Evolutionary conservation across 2,113 vertebrate species (phyloP), one percentile per base, ranked within the genome.

Genomic region (Hemicordylus capensis): DNA sequence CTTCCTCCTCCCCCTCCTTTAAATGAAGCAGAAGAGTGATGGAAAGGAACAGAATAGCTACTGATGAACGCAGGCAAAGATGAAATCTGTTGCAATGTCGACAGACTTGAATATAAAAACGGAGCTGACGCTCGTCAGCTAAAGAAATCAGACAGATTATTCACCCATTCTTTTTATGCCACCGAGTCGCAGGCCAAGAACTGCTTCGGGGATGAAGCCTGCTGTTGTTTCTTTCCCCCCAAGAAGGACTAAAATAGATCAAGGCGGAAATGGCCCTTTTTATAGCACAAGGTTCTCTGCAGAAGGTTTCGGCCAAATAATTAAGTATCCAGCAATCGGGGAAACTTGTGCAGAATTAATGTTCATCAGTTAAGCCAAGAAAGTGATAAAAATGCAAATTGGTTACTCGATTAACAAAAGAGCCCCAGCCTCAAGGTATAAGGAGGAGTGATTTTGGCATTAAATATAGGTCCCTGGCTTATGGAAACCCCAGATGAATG

Each of bases 61-160:
- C 70, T 82, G n/a, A 72, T 72, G 80, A 72, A 87, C 75, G 44
- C 28, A 64, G 56, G 58, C 37, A 54, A 44, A 83, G 80, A 70
- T 78, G 58, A 87, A 78, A 83, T 87, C 80, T 79, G 81, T 83
- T 73, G 86, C 80, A 72, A 15, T 83, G 80, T 48, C 75, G 80
- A 63, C 86, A 63, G 80, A 67, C 74, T 63, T 28, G 66, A 78
- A 73, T 78, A 46, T 46, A 73, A 61, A 80, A 74, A 63, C 12
- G 56, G 76, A 63, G n/a, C 39, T 80, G 76, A 85, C 76, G 34
- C 37, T 76, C 66, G 44, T 87, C 74, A 78, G 54, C 75, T 73
- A 48, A 83, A 82, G 66, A 87, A 63, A 78, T 61, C 64, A 83
- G 86, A 78, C 74, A 64, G 80, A 73, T 83, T 61, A 72, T 83